Evolutionary conservation across 2,888 invertebrate genomes (phyloP), one percentile per base, ranked within the genome.

Genomic region (Sminthurinus aureus): DNA sequence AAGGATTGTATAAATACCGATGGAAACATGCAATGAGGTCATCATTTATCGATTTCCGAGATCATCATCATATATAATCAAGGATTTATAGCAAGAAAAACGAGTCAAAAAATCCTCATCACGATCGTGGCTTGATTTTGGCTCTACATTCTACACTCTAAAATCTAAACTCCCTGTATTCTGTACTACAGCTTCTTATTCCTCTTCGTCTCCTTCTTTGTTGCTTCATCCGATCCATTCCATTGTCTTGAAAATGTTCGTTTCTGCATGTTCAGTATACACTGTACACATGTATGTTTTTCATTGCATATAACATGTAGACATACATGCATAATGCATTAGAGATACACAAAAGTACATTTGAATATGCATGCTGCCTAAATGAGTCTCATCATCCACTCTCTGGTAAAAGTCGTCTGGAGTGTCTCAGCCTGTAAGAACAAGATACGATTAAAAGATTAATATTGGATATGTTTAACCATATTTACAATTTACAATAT

Each of bases 21-120:
- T 12, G 20, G 51, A 38, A 71, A 81, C 83, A 83, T 81, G 83
- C 83, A 83, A 83, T 83, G 83, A 81, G 80, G 83, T 79, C 83
- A 83, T 83, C 83, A 83, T 83, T 83, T 83, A 83, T 83, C 83
- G 83, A 83, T 83, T 83, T 79, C 74, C 83, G 20, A 79, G 79
- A 79, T 83, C 74, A 79, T 73, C 75, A 74, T 79, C 64, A 74
- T 38, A 38, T 80, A 71, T 80, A 80, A 79, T 79, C 50, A 69
- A 79, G 50, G 67, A 79, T 81, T 73, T 73, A 52, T 81, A 80
- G 69, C 22, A 79, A 71, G 71, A 24, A 22, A 71, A 71, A 79
- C 79, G 11, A 67, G 66, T 50, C n/a, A 50, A 81, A 81, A 81
- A 81, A 71, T 20, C 58, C 80, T 51, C 58, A 81, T 81, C 80